Evolutionary conservation across 2,888 invertebrate species (phyloP).

Genomic region (Bombylius discolor): DNA sequence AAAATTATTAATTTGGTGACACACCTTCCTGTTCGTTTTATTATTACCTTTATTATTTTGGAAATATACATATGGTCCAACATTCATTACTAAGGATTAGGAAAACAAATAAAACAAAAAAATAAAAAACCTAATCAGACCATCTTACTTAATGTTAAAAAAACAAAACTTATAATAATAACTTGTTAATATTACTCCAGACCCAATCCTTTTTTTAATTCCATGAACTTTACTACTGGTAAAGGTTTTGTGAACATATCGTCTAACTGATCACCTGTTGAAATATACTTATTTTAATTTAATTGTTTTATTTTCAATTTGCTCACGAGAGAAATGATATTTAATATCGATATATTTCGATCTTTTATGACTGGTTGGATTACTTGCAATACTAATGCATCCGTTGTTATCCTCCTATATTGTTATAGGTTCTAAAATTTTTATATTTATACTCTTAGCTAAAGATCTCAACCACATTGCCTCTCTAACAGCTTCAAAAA

Average conservation of each 20-base stretch:
- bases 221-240: constrained; percentile 9
- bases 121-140: too few species aligned
- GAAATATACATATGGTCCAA: too few species aligned
- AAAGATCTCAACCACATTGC: constrained; percentile 6
- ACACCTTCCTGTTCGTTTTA: too few species aligned
- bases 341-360: constrained; percentile 9
- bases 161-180: neutral
- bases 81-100: too few species aligned
- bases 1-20: too few species aligned
- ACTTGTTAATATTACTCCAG: neutral
- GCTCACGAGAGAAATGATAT: constrained; percentile 8
- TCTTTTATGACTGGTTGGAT: constrained; percentile 8
- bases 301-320: constrained; percentile 10
- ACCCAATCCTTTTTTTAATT: constrained; percentile 3
- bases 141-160: neutral
- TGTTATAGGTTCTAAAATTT: neutral
- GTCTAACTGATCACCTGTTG: constrained; percentile 12
- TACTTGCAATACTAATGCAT: constrained; percentile 10
- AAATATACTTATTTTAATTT: constrained; percentile 8
- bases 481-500: constrained; percentile 5
- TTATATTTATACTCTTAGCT: constrained; percentile 1
- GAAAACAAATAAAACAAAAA: too few species aligned
- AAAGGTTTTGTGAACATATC: constrained; percentile 11
- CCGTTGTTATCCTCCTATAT: constrained; percentile 9
- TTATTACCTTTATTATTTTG: too few species aligned